A percentile compares a stretch with the other conserved stretches of the same genome.
phyloP scores from a whole-genome alignment of 2,113 vertebrate species.

The Pygoscelis antarcticus region DNA sequence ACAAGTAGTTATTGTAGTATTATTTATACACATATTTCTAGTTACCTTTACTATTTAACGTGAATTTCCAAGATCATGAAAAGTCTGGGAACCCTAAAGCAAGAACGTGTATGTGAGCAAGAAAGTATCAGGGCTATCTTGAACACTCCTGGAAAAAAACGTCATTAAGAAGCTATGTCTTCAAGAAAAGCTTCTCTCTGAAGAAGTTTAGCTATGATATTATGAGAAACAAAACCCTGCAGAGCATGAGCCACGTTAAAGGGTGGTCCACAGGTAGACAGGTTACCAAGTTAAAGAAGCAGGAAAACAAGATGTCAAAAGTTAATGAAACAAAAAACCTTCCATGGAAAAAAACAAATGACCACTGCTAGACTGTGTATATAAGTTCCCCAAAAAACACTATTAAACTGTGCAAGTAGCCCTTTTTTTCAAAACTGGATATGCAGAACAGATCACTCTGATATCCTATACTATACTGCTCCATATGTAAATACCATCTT shows the following conservation, averaged over 20 bases:
- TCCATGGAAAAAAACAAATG: neutral
- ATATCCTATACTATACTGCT: neutral
- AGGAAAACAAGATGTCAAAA: neutral
- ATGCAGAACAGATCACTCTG: neutral
- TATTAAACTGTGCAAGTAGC: neutral
- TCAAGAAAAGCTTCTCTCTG: neutral
- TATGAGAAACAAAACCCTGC: neutral
- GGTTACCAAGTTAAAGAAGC: neutral
- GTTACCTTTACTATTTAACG: neutral
- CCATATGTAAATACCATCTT: neutral
- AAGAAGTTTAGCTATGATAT: neutral
- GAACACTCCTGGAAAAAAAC: neutral
- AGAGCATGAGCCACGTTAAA: neutral
- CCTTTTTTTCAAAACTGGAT: neutral
- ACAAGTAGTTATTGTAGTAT: neutral
- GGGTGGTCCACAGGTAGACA: neutral
- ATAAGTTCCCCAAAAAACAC: neutral
- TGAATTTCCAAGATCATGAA: neutral
- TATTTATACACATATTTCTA: neutral
- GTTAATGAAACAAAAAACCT: neutral
- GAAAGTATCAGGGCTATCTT: neutral
- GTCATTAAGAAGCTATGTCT: neutral
- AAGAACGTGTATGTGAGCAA: neutral
- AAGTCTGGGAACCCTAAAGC: neutral
- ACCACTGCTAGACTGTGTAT: neutral